Conservation (phyloP, 2,888 invertebrate genomes). For the Ectobius pallidus region DNA sequence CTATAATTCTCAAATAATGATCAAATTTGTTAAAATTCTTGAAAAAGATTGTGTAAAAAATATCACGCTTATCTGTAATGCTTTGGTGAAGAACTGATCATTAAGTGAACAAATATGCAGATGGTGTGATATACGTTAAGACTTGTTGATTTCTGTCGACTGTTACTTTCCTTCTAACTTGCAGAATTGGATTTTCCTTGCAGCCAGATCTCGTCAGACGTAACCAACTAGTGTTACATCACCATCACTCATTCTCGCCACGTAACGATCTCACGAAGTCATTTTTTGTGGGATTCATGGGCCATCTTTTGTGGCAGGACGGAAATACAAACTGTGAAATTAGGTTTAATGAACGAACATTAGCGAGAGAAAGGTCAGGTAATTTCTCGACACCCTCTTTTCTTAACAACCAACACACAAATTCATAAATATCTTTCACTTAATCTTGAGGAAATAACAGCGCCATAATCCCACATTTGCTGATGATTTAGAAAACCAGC, state of each 20-base stretch:
- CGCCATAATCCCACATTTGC: background rate
- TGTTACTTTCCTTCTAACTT: too few species aligned
- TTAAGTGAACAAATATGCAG: too few species aligned
- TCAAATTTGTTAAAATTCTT: too few species aligned
- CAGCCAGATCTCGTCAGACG: too few species aligned
- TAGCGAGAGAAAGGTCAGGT: conserved; percentile 8
- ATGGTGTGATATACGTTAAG: too few species aligned
- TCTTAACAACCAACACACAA: background rate
- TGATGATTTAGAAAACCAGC: background rate
- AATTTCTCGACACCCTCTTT: background rate
- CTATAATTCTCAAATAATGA: too few species aligned
- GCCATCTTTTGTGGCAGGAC: background rate
- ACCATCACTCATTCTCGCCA: conserved; percentile 1
- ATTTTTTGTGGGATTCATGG: background rate
- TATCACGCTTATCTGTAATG: too few species aligned
- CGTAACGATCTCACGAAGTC: background rate
- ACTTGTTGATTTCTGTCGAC: too few species aligned
- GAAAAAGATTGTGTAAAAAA: too few species aligned
- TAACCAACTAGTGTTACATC: too few species aligned
- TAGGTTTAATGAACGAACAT: conserved; percentile 39
- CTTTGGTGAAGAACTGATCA: too few species aligned
- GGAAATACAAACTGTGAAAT: conserved; percentile 33
- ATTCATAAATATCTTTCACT: conserved; percentile 26
- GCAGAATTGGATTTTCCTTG: too few species aligned
- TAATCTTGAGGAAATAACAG: conserved; percentile 5